A percentile compares a stretch with the other conserved stretches of the same genome.
phyloP scores from a whole-genome alignment of 2,797 vertebrate species.

The Dermochelys coriacea region DNA sequence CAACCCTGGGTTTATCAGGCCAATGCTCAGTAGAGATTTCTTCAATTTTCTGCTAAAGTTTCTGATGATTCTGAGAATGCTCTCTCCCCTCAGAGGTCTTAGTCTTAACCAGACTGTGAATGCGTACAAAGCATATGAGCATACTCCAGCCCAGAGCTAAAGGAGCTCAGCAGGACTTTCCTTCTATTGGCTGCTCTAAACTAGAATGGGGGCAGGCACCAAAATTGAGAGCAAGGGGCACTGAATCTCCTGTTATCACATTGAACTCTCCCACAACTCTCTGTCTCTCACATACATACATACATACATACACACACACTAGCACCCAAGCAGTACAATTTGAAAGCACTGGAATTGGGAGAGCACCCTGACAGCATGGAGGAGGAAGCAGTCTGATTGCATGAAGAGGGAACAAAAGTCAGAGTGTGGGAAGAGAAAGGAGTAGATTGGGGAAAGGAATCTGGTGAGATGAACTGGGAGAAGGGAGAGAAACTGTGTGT shows the following conservation, averaged over 20 bases:
- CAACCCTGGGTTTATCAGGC: no score
- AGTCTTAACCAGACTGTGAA: background rate
- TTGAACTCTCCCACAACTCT: background rate
- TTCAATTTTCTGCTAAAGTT: background rate
- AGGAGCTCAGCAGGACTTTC: background rate
- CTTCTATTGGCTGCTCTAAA: background rate
- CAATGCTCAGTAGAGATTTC: background rate
- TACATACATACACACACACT: no score
- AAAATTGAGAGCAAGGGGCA: accelerated
- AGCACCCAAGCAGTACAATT: no score
- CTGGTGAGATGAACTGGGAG: background rate
- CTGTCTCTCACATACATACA: background rate
- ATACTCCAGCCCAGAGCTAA: background rate
- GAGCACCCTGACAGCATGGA: background rate
- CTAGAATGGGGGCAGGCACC: background rate
- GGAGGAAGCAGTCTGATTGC: background rate
- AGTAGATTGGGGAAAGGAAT: accelerated
- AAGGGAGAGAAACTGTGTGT: accelerated
- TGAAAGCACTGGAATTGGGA: no score
- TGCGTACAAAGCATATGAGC: background rate
- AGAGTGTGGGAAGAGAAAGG: background rate
- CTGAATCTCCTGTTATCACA: background rate
- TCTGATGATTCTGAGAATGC: background rate
- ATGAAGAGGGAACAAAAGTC: background rate
- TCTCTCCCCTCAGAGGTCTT: background rate